A percentile compares a stretch with the other conserved stretches of the same genome.
These are phyloP conservation scores for Dexiosoma caninum DNA, from an alignment of 2,888 invertebrate genomes.

Conservation along the genomic window DNA sequence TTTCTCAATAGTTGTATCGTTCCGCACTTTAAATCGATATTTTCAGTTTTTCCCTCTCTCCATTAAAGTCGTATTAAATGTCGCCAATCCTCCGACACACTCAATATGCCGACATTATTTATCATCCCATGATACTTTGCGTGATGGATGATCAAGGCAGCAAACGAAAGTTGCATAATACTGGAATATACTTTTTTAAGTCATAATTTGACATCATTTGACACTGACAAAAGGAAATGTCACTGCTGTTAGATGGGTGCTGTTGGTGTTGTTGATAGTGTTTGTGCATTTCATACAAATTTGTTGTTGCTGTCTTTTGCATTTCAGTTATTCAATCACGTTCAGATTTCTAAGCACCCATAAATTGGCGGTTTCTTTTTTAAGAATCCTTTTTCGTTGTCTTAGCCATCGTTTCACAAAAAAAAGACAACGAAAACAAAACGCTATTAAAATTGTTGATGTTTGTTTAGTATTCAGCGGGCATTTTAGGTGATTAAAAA, in stretches of 20 bases:
- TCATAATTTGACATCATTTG: slow-evolving; percentile 64
- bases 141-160: slow-evolving; percentile 36
- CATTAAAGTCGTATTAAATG: neutral
- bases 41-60: neutral
- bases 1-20: too few species aligned
- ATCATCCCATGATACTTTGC: neutral
- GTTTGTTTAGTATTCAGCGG: slow-evolving; percentile 56
- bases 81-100: neutral
- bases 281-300: neutral
- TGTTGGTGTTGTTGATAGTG: neutral
- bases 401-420: slow-evolving; percentile 1
- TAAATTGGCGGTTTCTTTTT: slow-evolving; percentile 62
- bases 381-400: slow-evolving; percentile 49
- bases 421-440: too few species aligned
- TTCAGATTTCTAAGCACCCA: slow-evolving; percentile 61
- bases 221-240: slow-evolving; percentile 67
- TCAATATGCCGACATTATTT: neutral
- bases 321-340: slow-evolving; percentile 56
- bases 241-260: slow-evolving; percentile 52
- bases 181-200: slow-evolving; percentile 54
- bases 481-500: slow-evolving; percentile 62
- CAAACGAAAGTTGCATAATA: slow-evolving; percentile 57
- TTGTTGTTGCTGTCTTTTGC: slow-evolving; percentile 19
- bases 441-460: slow-evolving; percentile 45
- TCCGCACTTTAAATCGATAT: too few species aligned